A percentile compares a stretch with the other conserved stretches of the same genome.
Conservation (phyloP, 2,113 vertebrate genomes). For the Sebastes fasciatus region DNA sequence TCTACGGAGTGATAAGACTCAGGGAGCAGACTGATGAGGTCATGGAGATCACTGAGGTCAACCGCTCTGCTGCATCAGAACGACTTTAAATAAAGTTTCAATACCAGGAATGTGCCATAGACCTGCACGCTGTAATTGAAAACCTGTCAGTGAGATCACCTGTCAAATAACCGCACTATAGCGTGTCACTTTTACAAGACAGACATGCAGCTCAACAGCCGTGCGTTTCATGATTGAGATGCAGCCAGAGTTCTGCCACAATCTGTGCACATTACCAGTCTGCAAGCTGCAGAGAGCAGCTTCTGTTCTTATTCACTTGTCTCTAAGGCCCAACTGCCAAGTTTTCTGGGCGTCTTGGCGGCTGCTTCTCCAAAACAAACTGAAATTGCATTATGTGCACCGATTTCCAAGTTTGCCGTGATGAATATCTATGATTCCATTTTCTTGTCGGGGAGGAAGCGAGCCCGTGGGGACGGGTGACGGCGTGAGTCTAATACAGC, state of each 20-base stretch:
- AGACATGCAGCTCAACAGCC: slow-evolving; percentile 49
- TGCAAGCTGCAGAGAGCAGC: slow-evolving; percentile 67
- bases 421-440: slow-evolving; percentile 74
- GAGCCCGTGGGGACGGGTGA: slow-evolving; percentile 71
- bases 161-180: slow-evolving; percentile 21
- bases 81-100: slow-evolving; percentile 37
- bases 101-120: not conserved
- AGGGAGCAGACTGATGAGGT: slow-evolving; percentile 60
- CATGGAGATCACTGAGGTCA: slow-evolving; percentile 63
- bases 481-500: slow-evolving; percentile 46
- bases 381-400: slow-evolving; percentile 68
- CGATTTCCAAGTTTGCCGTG: slow-evolving; percentile 69
- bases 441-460: slow-evolving; percentile 61
- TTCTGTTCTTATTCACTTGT: slow-evolving; percentile 73
- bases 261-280: slow-evolving; percentile 73
- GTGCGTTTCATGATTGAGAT: slow-evolving; percentile 63
- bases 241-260: slow-evolving; percentile 69
- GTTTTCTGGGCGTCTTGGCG: slow-evolving; percentile 64
- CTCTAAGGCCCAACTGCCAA: slow-evolving; percentile 74
- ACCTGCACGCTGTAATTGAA: not conserved
- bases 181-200: slow-evolving; percentile 32
- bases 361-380: slow-evolving; percentile 69
- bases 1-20: slow-evolving; percentile 49
- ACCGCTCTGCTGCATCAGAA: slow-evolving; percentile 33
- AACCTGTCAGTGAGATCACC: slow-evolving; percentile 42